Conservation (phyloP, 2,113 vertebrate species). For the Clarias batrachus region DNA sequence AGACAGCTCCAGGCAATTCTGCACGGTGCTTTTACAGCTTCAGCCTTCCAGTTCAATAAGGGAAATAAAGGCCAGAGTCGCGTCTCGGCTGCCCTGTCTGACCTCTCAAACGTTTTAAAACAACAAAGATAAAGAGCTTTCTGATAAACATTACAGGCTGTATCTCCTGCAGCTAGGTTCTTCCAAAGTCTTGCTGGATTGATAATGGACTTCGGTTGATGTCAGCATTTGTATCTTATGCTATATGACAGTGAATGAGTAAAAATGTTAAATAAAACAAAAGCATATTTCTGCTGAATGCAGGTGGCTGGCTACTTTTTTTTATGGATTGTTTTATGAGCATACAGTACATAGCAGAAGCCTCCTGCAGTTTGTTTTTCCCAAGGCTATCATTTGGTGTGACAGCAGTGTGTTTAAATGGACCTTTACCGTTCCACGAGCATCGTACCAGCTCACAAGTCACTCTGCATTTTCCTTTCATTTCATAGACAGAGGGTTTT, state of each 20-base stretch:
- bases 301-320: constrained; percentile 50
- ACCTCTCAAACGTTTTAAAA: constrained; percentile 62
- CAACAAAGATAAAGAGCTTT: constrained; percentile 55
- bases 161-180: constrained; percentile 53
- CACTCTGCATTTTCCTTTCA: not conserved
- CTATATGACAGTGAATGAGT: constrained; percentile 62
- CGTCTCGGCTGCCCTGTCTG: constrained; percentile 54
- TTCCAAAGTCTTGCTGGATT: constrained; percentile 52
- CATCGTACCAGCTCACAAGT: not conserved
- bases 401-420: constrained; percentile 59
- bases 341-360: constrained; percentile 53
- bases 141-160: constrained; percentile 62
- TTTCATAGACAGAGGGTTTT: constrained; percentile 3
- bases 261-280: constrained; percentile 38
- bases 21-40: constrained; percentile 45
- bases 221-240: constrained; percentile 48
- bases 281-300: constrained; percentile 42
- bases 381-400: constrained; percentile 61
- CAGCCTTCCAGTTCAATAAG: constrained; percentile 60
- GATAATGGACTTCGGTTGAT: constrained; percentile 60
- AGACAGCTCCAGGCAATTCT: constrained; percentile 55
- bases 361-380: constrained; percentile 54
- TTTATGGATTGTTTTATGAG: constrained; percentile 61
- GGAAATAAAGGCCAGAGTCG: constrained; percentile 51
- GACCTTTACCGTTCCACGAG: not conserved